Evolutionary conservation across 2,797 vertebrate genomes (phyloP), one percentile per base, ranked within the genome.

Genomic region (Cynopterus sphinx): DNA sequence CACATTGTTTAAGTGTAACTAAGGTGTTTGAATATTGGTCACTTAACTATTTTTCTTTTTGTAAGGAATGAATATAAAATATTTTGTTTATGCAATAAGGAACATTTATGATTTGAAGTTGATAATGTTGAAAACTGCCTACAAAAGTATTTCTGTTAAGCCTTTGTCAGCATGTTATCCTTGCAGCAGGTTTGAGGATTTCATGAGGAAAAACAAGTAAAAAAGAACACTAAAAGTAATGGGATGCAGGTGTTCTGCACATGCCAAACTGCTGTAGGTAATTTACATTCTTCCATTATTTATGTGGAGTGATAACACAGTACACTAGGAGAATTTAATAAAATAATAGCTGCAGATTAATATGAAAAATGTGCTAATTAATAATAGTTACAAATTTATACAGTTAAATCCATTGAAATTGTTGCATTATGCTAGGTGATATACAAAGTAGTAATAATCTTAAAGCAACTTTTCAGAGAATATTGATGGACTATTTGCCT

Each of bases 51-150:
- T 90, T 75, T 53, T 68, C 39, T 90, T 74, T 74, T 79, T 96
- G 13, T 49, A 31, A 93, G 92, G 75, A 92, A 82, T 28, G 86
- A 36, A 61, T 51, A 95, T 94, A 91, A 87, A 85, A 41, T 87
- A 84, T 87, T 97, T 84, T 68, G 39, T 91, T 97, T 84, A 39
- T 53, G 8, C 83, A 17, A 87, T 51, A 92, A 4, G 84, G 90
- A 91, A 93, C 36, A 1, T 85, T 81, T 79, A 86, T 8, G 6
- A 93, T 92, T 97, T 96, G 94, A 96, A 94, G 93, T 89, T 36
- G 4, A 92, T 94, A 65, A 73, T 90, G 97, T 98, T 98, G 97
- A 97, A 68, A 68, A 91, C 65, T 94, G 41, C 51, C 82, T 95
- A 86, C 89, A 92, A 85, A 88, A 95, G 86, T 86, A 55, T 96